Base-by-base conservation (phyloP, 1,140 invertebrate species). In the Tetranychus urticae region DNA sequence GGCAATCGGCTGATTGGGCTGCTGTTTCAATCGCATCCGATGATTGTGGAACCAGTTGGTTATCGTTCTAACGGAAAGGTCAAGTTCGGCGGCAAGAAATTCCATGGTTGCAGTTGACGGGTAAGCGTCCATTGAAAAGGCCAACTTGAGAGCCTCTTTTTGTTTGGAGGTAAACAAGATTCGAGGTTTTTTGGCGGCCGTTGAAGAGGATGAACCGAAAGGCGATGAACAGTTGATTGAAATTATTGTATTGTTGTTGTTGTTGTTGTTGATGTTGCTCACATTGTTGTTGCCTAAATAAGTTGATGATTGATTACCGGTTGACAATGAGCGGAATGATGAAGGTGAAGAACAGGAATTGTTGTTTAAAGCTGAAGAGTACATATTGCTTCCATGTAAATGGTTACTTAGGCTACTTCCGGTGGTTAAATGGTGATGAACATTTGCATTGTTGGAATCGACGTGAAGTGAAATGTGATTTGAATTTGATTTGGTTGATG, bases 21-120 rank as follows among this genome's bases (percentile, higher is more conserved):
- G 77, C 69, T 92, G 88, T 73, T 98, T 98, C 68, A 97, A 78
- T 59, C 94, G 80, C 88, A 97, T 98, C 61, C 93, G 81, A 74
- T 98, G 91, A 72, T 97, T 98, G 75, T 97, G 93, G 78, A 97
- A 97, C 93, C 93, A 98, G 71, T 98, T 97, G 23, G 88, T 92
- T 62, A 98, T 96, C 47, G 92, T 97, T 65, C 92, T 79, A 12
- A 90, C 85, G 1, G 89, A 88, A n/a, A 98, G 75, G 13, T 81
- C 84, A 7, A 98, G 74, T 71, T 96, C 89, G 23, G 81, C 79
- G 10, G 90, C 89, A 57, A 98, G 76, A 67, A 91, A 91, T 71
- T 97, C 93, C 48, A 97, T 94, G 34, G 89, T 92, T 6, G 83
- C 82, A 63, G 92, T 84, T 69, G 88, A 92, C 0, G 94, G 94